These are phyloP conservation scores for Phalangium opilio DNA, from an alignment of 2,888 invertebrate species.

Conservation along the genomic window DNA sequence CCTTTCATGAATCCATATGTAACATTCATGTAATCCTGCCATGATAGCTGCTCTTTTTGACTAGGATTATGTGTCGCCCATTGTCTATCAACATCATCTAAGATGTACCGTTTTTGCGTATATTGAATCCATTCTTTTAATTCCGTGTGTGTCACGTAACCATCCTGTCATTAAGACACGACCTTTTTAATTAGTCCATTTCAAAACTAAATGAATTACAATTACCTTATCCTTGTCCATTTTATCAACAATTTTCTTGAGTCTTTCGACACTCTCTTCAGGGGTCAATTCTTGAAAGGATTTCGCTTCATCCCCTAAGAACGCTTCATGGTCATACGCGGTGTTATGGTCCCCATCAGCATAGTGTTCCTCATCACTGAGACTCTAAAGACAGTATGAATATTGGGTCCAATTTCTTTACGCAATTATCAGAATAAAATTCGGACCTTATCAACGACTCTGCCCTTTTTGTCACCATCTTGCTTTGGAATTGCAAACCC, in stretches of 20 bases:
- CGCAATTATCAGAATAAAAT: background rate
- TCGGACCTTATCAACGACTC: background rate
- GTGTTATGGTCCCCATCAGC: constrained; percentile 36
- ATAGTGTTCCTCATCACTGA: constrained; percentile 20
- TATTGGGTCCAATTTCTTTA: background rate
- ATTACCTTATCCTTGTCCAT: constrained; percentile 35
- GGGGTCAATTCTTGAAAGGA: constrained; percentile 85
- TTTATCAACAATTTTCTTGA: constrained; percentile 35
- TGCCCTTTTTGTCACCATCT: background rate
- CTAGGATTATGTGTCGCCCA: constrained; percentile 82
- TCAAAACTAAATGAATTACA: no score
- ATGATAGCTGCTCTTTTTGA: constrained; percentile 53
- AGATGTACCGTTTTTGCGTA: constrained; percentile 80
- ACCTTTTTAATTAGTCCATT: no score
- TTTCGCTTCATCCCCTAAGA: constrained; percentile 77
- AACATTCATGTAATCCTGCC: constrained; percentile 62
- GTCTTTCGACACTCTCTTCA: constrained; percentile 78
- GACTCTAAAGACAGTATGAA: constrained; percentile 4
- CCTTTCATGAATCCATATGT: constrained; percentile 77
- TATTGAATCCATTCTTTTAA: constrained; percentile 90
- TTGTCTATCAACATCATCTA: constrained; percentile 78
- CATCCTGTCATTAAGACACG: constrained; percentile 39
- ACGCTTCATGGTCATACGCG: constrained; percentile 93
- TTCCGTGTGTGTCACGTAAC: constrained; percentile 67
- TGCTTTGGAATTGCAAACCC: background rate